These are phyloP conservation scores for Dryomyza anilis DNA, from an alignment of 2,888 invertebrate genomes.

Conservation along the genomic window DNA sequence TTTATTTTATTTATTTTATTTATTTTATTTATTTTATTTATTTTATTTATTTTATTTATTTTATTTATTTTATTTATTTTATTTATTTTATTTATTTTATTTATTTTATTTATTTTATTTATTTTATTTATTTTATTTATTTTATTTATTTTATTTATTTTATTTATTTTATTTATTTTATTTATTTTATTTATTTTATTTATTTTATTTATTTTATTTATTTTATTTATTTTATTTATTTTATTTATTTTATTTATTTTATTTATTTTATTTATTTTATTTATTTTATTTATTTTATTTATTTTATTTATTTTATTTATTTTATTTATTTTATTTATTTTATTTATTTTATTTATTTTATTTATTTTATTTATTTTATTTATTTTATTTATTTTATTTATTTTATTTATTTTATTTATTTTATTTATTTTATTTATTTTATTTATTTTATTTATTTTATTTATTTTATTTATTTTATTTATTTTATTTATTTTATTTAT, in stretches of 20 bases:
- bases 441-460: background rate
- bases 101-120: background rate
- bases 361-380: background rate
- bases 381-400: background rate
- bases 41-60: background rate
- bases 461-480: background rate
- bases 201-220: background rate
- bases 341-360: background rate
- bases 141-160: background rate
- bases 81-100: background rate
- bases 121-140: background rate
- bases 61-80: background rate
- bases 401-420: background rate
- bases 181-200: background rate
- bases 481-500: background rate
- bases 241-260: background rate
- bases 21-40: background rate
- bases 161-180: background rate
- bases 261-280: background rate
- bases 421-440: background rate
- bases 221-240: background rate
- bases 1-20: background rate
- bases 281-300: background rate
- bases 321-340: background rate
- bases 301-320: background rate